Evolutionary conservation across 2,888 invertebrate genomes (phyloP).

Genomic region (Aphidius colemani): DNA sequence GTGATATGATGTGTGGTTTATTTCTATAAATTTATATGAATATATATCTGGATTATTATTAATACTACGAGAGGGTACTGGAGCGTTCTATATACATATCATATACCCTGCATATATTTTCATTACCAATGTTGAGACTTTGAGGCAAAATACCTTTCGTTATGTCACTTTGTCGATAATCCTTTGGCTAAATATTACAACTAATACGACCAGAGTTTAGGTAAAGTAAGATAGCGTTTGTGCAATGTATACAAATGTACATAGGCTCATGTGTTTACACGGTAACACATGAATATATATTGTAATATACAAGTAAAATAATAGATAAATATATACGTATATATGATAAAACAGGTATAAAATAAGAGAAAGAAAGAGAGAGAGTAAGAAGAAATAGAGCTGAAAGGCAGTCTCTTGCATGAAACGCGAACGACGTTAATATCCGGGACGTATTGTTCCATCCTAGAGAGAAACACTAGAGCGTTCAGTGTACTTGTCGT

Average conservation of each 20-base stretch:
- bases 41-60: too few species aligned
- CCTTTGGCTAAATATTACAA: conserved; percentile 30
- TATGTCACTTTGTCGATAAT: conserved; percentile 37
- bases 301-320: background rate
- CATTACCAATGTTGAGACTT: conserved; percentile 28
- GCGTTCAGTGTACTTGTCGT: conserved; percentile 7
- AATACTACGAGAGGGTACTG: too few species aligned
- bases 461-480: conserved; percentile 10
- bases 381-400: conserved; percentile 1
- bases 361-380: conserved; percentile 10
- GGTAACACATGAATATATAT: too few species aligned
- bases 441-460: conserved; percentile 38
- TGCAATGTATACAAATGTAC: too few species aligned
- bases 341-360: too few species aligned
- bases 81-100: too few species aligned
- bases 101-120: conserved; percentile 20
- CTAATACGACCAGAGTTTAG: too few species aligned
- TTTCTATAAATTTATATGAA: too few species aligned
- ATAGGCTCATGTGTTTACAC: too few species aligned
- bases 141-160: conserved; percentile 33
- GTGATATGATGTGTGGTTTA: too few species aligned
- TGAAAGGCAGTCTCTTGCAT: conserved; percentile 24
- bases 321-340: too few species aligned
- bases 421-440: conserved; percentile 37
- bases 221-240: too few species aligned